phyloP scores from a whole-genome alignment of 2,113 vertebrate genomes.

The Melanerpes formicivorus region DNA sequence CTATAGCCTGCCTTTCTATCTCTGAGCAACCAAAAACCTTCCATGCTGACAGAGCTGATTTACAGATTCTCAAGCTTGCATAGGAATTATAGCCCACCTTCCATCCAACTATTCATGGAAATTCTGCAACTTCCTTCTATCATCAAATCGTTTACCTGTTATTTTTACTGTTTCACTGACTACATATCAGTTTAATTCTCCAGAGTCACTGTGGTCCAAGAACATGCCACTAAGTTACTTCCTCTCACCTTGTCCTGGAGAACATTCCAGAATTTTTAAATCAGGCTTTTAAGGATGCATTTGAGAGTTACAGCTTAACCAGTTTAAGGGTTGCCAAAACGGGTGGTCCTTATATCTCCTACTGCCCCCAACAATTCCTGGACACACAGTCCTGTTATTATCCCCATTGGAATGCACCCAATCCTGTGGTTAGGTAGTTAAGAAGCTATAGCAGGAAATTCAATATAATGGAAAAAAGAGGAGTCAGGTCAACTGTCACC shows the following conservation, averaged over 20 bases:
- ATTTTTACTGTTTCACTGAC: background rate
- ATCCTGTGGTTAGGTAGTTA: background rate
- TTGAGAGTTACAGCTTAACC: background rate
- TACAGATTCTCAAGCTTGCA: background rate
- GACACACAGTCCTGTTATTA: background rate
- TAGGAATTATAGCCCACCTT: background rate
- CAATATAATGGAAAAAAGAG: background rate
- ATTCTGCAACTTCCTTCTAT: background rate
- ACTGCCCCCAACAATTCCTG: background rate
- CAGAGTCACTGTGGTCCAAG: background rate
- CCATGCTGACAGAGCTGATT: background rate
- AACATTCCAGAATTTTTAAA: background rate
- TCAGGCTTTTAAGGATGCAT: background rate
- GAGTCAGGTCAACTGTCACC: background rate
- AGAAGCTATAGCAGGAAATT: background rate
- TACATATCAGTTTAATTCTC: background rate
- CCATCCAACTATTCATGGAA: background rate
- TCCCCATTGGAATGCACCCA: rapidly evolving
- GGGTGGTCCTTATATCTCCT: background rate
- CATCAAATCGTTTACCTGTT: background rate
- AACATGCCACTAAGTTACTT: background rate
- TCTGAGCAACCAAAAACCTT: background rate
- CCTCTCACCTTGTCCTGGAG: background rate
- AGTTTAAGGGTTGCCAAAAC: background rate
- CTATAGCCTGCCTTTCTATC: background rate